Evolutionary conservation across 2,113 vertebrate species (phyloP), one percentile per base, ranked within the genome.

Genomic region (Pluvialis apricaria): DNA sequence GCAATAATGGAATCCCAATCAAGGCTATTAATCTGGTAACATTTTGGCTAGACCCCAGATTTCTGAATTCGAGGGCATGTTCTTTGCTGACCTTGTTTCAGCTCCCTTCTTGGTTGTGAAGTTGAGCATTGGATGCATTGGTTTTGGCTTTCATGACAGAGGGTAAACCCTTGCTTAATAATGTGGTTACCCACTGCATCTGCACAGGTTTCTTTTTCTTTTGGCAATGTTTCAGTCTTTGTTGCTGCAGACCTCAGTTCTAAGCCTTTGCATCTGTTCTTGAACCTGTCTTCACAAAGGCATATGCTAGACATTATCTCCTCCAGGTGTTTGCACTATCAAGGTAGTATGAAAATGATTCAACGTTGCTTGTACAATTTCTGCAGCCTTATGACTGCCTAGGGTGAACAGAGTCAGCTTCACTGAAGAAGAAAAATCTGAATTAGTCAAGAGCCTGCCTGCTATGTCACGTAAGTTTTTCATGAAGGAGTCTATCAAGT

Each of bases 381-480:
- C 96, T 60, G 90, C 44, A 77, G 94, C 95, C 49, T 97, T 96
- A 22, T 28, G 54, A 52, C 83, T 96, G 36, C 93, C 96, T 6
- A 79, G 62, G 38, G 42, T 83, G 36, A 97, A 98, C 0, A 89
- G 26, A 70, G 76, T 95, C 61, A 71, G 79, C 83, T 97, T 98
- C 51, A 96, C 86, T 13, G 95, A 94, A 1, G 97, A 94, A 90
- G 96, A 64, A 60, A 98, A 97, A 66, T 96, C 85, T 45, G 95
- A 96, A n/a, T 98, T 95, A 9, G 65, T 96, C 83, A 96, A 96
- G 49, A 97, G 82, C 10, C 95, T 95, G 22, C 92, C 96, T 18
- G 92, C 93, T 93, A 87, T n/a, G 2, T 61, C 88, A 52, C 49
- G 55, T 20, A 97, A 62, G 24, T 82, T 98, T 88, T 95, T 97